These are phyloP conservation scores for Oenanthe melanoleuca DNA, from an alignment of 2,113 vertebrate species.

Conservation along the genomic window DNA sequence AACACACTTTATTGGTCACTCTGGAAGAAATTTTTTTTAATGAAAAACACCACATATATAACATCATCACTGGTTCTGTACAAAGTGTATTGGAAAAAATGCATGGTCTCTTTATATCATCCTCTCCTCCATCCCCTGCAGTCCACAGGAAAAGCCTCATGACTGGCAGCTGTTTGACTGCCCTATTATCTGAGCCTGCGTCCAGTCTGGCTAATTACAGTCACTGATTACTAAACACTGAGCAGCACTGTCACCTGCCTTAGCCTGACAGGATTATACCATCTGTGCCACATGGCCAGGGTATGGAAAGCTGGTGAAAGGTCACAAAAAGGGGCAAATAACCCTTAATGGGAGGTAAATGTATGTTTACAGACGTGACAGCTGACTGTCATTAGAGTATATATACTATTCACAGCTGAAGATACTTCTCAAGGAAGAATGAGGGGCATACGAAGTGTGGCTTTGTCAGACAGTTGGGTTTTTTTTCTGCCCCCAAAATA, in stretches of 20 bases:
- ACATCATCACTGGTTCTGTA: not conserved
- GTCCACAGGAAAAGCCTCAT: slow-evolving; percentile 69
- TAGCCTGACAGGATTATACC: slow-evolving; percentile 84
- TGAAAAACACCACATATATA: not conserved
- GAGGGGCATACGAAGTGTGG: not conserved
- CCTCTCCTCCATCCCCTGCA: not conserved
- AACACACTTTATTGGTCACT: not conserved
- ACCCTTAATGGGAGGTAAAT: slow-evolving; percentile 77
- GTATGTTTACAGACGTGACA: slow-evolving; percentile 78
- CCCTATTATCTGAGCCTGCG: slow-evolving; percentile 79
- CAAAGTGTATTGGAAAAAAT: not conserved
- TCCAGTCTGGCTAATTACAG: slow-evolving; percentile 90
- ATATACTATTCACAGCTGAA: slow-evolving; percentile 63
- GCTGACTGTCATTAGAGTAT: slow-evolving; percentile 76
- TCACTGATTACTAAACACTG: slow-evolving; percentile 86
- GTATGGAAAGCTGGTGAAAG: slow-evolving; percentile 72
- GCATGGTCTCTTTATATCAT: not conserved
- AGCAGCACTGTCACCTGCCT: slow-evolving; percentile 85
- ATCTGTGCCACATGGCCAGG: slow-evolving; percentile 87
- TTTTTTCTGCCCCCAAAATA: not conserved
- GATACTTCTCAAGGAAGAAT: slow-evolving; percentile 53
- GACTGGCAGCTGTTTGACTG: slow-evolving; percentile 87
- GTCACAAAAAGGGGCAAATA: slow-evolving; percentile 76
- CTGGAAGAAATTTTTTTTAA: not conserved
- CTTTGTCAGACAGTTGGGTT: not conserved